These are phyloP conservation scores for Leptoteleia sp. DNA, from an alignment of 1,140 invertebrate species.

Conservation along the genomic window DNA sequence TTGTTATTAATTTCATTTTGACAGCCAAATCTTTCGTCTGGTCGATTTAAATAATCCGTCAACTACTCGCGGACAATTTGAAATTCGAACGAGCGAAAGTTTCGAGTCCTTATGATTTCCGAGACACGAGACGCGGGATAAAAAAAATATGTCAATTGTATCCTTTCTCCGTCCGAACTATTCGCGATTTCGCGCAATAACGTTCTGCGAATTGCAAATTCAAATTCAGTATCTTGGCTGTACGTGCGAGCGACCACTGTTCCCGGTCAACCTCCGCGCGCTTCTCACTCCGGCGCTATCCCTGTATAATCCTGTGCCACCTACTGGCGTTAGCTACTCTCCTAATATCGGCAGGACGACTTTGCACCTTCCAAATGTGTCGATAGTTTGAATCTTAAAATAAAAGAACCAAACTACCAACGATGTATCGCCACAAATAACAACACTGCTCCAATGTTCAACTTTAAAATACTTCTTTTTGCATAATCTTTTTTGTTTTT, in stretches of 20 bases:
- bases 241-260: conserved; percentile 22
- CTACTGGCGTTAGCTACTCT: conserved; percentile 69
- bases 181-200: conserved; percentile 46
- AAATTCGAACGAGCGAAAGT: conserved; percentile 36
- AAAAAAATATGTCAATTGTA: conserved; percentile 37
- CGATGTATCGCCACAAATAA: too few species aligned
- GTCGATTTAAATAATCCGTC: conserved; percentile 15
- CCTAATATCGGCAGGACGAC: conserved; percentile 77
- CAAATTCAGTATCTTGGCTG: conserved; percentile 57
- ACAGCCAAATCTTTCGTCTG: conserved; percentile 1
- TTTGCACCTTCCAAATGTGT: conserved; percentile 72
- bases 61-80: conserved; percentile 5
- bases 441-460: too few species aligned
- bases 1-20: too few species aligned
- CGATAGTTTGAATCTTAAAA: conserved; percentile 21
- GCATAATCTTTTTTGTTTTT: too few species aligned
- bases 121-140: neutral
- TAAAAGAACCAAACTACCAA: neutral
- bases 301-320: conserved; percentile 78
- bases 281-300: conserved; percentile 41
- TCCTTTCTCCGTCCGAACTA: conserved; percentile 18
- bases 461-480: too few species aligned
- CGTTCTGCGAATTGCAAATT: conserved; percentile 59
- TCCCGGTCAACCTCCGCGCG: conserved; percentile 38
- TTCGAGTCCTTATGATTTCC: conserved; percentile 26